Evolutionary conservation across 2,888 invertebrate genomes (phyloP).

Genomic region (Mimumesa dahlbomi): DNA sequence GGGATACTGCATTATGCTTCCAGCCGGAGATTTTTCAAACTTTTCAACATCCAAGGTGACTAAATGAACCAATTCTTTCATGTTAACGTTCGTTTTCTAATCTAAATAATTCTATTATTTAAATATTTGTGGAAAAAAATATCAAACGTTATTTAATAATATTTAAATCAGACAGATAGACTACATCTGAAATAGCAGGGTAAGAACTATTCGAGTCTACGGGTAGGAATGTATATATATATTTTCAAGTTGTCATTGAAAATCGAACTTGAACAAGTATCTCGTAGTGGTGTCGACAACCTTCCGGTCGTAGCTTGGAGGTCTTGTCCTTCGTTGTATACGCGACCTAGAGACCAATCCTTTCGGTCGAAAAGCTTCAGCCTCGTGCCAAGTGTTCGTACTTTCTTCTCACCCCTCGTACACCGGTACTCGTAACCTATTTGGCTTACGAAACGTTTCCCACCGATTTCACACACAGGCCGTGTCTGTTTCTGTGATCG

Average conservation of each 20-base stretch:
- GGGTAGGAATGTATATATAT: neutral
- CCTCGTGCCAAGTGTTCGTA: conserved; percentile 43
- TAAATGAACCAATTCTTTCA: too few relatives aligned
- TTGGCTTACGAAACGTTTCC: conserved; percentile 32
- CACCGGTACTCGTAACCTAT: conserved; percentile 30
- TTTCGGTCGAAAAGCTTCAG: conserved; percentile 34
- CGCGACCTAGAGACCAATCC: conserved; percentile 46
- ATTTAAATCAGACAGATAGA: too few relatives aligned
- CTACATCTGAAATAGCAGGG: neutral
- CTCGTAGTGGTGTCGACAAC: conserved; percentile 59
- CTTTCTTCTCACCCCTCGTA: conserved; percentile 26
- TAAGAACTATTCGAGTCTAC: neutral
- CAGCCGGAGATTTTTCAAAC: too few relatives aligned
- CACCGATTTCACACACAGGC: conserved; percentile 2
- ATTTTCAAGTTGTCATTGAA: conserved; percentile 4
- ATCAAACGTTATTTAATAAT: too few relatives aligned
- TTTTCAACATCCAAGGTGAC: too few relatives aligned
- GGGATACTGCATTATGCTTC: too few relatives aligned
- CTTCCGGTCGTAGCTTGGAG: conserved; percentile 32
- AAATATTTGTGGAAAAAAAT: too few relatives aligned
- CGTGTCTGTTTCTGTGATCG: conserved; percentile 34
- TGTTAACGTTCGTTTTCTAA: too few relatives aligned
- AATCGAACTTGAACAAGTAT: conserved; percentile 15
- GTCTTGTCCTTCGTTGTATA: conserved; percentile 23
- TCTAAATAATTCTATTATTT: too few relatives aligned